Evolutionary conservation across 2,113 vertebrate genomes (phyloP).

Genomic region (Cyprinus carpio): DNA sequence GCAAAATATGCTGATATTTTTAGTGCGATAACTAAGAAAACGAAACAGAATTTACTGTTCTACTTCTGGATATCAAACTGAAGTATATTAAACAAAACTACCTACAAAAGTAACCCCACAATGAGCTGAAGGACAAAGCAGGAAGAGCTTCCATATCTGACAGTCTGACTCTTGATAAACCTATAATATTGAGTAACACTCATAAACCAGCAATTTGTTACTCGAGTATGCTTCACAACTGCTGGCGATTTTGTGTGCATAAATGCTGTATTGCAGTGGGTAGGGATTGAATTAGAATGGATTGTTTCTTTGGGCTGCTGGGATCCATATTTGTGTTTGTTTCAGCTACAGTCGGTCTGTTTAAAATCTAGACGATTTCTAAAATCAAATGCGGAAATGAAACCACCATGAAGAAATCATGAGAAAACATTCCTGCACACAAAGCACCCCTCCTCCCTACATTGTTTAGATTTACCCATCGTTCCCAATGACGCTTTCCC

Average conservation of each 20-base stretch:
- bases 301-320: slow-evolving; percentile 23
- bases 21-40: not conserved
- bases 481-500: slow-evolving; percentile 1
- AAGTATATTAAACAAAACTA: not conserved
- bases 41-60: not conserved
- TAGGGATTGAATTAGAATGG: slow-evolving; percentile 38
- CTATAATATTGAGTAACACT: slow-evolving; percentile 10
- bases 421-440: slow-evolving; percentile 7
- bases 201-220: slow-evolving; percentile 18
- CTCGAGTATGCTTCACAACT: slow-evolving; percentile 13
- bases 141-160: not conserved
- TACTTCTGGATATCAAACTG: not conserved
- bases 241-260: slow-evolving; percentile 6
- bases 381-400: not conserved
- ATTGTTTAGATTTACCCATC: slow-evolving; percentile 22
- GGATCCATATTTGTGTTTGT: slow-evolving; percentile 7
- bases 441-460: not conserved
- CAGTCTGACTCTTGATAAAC: slow-evolving; percentile 8
- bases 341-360: not conserved
- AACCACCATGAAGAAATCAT: not conserved
- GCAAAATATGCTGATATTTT: not conserved
- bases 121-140: not conserved
- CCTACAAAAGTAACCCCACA: not conserved
- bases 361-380: not conserved
- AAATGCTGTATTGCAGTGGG: slow-evolving; percentile 14